Conservation (phyloP, 2,797 vertebrate species). For the Lutjanus campechanus region DNA sequence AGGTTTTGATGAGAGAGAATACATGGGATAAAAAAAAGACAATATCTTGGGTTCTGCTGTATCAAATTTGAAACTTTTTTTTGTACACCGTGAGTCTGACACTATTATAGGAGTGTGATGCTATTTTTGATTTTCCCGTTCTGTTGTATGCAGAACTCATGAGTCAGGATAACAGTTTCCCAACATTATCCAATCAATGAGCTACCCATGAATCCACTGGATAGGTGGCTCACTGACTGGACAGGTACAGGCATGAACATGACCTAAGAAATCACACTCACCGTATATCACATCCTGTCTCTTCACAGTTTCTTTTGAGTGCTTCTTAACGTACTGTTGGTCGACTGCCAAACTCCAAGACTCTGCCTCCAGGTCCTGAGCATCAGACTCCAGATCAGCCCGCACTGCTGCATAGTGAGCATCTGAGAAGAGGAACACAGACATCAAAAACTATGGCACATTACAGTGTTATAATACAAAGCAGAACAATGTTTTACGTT, state of each 20-base stretch:
- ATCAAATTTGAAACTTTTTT: neutral
- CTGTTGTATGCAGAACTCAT: neutral
- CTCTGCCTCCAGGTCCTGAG: slow-evolving; percentile 92
- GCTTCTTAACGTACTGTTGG: slow-evolving; percentile 87
- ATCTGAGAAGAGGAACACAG: slow-evolving; percentile 78
- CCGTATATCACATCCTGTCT: slow-evolving; percentile 97
- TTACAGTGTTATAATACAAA: neutral
- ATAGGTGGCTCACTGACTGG: neutral
- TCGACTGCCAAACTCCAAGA: slow-evolving; percentile 96
- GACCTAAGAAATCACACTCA: slow-evolving; percentile 71
- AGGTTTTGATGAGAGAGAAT: too few species aligned
- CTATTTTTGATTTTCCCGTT: neutral
- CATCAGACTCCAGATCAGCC: slow-evolving; percentile 90
- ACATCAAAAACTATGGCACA: neutral
- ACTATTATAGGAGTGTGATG: neutral
- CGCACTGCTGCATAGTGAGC: slow-evolving; percentile 86
- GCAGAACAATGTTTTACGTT: too few species aligned
- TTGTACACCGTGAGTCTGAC: neutral
- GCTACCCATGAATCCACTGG: neutral
- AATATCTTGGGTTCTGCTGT: neutral
- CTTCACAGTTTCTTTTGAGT: slow-evolving; percentile 89
- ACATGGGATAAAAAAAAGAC: neutral
- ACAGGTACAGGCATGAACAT: neutral
- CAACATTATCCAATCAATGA: neutral
- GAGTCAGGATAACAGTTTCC: neutral